Evolutionary conservation across 2,113 vertebrate genomes (phyloP).

Genomic region (Psilopsiagon aurifrons): DNA sequence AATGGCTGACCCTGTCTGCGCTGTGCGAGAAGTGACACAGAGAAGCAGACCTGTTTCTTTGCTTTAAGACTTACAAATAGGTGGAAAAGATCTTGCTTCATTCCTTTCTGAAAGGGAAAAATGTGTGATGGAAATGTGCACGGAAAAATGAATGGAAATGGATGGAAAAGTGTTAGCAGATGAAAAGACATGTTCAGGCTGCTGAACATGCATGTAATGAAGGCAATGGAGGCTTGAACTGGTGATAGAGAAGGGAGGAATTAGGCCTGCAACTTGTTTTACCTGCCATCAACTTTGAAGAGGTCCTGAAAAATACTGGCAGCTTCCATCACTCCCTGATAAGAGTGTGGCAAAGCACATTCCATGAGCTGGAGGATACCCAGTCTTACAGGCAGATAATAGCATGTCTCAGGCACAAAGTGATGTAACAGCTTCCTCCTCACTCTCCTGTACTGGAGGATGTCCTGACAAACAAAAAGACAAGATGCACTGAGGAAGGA

Average conservation of each 20-base stretch:
- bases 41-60: not conserved
- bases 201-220: not conserved
- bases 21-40: not conserved
- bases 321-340: not conserved
- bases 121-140: not conserved
- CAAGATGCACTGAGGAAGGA: not conserved
- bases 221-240: not conserved
- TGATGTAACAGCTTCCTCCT: not conserved
- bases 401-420: not conserved
- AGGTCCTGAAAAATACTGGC: not conserved
- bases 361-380: not conserved
- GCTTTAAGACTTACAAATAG: not conserved
- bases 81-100: not conserved
- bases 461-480: fast-evolving
- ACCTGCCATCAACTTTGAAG: not conserved
- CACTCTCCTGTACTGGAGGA: not conserved
- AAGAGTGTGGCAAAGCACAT: not conserved
- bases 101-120: not conserved
- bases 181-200: not conserved
- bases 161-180: not conserved
- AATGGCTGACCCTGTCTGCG: fast-evolving
- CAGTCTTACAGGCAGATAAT: not conserved
- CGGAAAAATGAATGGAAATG: not conserved
- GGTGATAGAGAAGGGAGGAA: not conserved
- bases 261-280: not conserved